Base-by-base conservation (phyloP, 2,888 invertebrate species). In the Idaea aversata region DNA sequence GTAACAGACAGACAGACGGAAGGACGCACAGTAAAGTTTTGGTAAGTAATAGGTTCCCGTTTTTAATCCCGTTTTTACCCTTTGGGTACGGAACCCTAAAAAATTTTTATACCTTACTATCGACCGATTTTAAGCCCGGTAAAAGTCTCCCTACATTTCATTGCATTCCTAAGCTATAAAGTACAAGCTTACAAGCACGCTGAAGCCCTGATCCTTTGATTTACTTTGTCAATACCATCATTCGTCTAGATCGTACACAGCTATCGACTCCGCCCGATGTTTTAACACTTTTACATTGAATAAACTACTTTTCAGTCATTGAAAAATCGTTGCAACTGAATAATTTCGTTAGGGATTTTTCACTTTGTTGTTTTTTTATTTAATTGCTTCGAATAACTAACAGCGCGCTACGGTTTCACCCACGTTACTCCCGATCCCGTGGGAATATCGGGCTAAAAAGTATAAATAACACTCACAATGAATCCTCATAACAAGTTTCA, bases 181-280 rank as follows among this genome's bases (percentile, higher is more conserved):
- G 47, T 47, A 47, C 47, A 47, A 47, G 47, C 47, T 47, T 47
- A 47, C 47, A 47, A 47, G 47, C 47, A 1, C 47, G 47, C 10
- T 10, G 47, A 47, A 70, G 61, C 72, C 65, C 66, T 68, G 71
- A 75, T 76, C 74, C 75, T 69, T 76, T 80, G 80, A 82, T 85
- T 85, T 80, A 80, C 71, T 75, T 77, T 73, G 76, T 79, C 85
- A 80, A 78, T 83, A 74, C 76, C 70, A 68, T 71, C 76, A 86
- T 86, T 79, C 77, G 79, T 85, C 83, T 83, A 76, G 79, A 77
- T 80, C 77, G 76, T 65, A 61, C 36, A 63, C 67, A 70, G 78
- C 77, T 79, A 47, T 47, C 47, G 47, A 13, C 47, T 10, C 10
- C 47, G 47, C 13, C 10, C 47, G 7, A 47, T 47, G 47, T 47